Percentiles rank a stretch among this genome's conserved stretches.
Evolutionary conservation across 2,113 vertebrate genomes (phyloP).

Genomic region (Apodemus speciosus): DNA sequence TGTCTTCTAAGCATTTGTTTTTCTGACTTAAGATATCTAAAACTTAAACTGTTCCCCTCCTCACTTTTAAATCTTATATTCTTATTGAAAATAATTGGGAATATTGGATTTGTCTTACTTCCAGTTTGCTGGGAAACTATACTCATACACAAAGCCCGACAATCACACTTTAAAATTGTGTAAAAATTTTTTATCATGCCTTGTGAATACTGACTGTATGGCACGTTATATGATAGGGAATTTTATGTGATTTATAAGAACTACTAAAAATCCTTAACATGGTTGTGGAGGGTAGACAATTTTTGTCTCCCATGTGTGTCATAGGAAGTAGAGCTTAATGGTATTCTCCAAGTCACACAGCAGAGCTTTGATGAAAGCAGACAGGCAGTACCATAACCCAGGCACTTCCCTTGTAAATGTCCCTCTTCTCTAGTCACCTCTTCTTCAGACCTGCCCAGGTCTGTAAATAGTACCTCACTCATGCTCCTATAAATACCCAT

Average conservation of each 20-base stretch:
- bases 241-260: slow-evolving; percentile 5
- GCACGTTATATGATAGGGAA: background rate
- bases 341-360: background rate
- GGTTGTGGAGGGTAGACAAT: background rate
- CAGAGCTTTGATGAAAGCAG: background rate
- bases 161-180: slow-evolving; percentile 15
- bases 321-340: slow-evolving; percentile 12
- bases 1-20: background rate
- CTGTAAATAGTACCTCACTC: background rate
- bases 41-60: background rate
- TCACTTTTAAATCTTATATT: slow-evolving; percentile 3
- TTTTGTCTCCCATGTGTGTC: background rate
- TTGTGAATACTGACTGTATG: slow-evolving; percentile 9
- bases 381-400: background rate
- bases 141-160: background rate
- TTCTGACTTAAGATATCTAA: slow-evolving; percentile 24
- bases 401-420: rapidly evolving
- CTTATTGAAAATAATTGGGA: slow-evolving; percentile 28
- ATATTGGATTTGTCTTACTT: slow-evolving; percentile 1
- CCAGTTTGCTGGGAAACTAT: background rate
- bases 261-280: slow-evolving; percentile 15
- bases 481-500: too few species aligned
- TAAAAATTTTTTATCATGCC: background rate
- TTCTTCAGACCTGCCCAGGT: background rate
- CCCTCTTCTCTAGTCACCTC: background rate